Base-by-base conservation (phyloP, 2,888 invertebrate genomes). In the Pandemis cinnamomeana region DNA sequence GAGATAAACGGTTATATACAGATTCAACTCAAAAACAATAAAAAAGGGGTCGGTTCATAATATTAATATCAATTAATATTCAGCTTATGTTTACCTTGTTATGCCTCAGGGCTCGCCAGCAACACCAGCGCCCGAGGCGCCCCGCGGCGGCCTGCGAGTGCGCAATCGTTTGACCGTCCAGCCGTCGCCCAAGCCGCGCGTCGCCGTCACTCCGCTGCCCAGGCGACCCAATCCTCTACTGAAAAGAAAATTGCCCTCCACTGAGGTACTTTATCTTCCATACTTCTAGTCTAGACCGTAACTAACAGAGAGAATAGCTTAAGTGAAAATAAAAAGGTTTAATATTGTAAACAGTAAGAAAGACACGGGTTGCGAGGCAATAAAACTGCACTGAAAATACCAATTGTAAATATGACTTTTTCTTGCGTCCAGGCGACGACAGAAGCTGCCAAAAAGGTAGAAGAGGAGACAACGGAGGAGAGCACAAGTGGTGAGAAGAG, bases 181-280 rank as follows among this genome's bases (percentile, higher is more conserved):
- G 3, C 92, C 94, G 0, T 89, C 91, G 0, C 90, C 92, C 0
- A 92, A 91, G 71, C 94, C 95, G 0, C 92, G 94, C 62, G 92
- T 94, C 48, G 87, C 95, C 2, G 93, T 89, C 13, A 92, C 95
- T 0, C 90, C 94, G n/a, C 93, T 94, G 0, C 81, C 88, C 0
- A 90, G 95, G 7, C 88, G 95, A 10, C 89, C 93, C 20, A 95
- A 95, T 84, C 95, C 95, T 0, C 88, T 95, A 15, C 82, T 95
- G 36, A 93, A 93, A 78, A 93, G 95, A 78, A 94, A 95, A 80
- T 88, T 90, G 77, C 90, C 89, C 72, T 89, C 93, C 76, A 89
- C 93, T 71, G 94, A 94, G 89, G 94, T 93, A 83, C 27, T 0
- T 55, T 6, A 55, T 55, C 15, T 55, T 55, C 13, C 51, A 13